Base-by-base conservation (phyloP, 2,113 vertebrate genomes). In the Tragelaphus strepsiceros region DNA sequence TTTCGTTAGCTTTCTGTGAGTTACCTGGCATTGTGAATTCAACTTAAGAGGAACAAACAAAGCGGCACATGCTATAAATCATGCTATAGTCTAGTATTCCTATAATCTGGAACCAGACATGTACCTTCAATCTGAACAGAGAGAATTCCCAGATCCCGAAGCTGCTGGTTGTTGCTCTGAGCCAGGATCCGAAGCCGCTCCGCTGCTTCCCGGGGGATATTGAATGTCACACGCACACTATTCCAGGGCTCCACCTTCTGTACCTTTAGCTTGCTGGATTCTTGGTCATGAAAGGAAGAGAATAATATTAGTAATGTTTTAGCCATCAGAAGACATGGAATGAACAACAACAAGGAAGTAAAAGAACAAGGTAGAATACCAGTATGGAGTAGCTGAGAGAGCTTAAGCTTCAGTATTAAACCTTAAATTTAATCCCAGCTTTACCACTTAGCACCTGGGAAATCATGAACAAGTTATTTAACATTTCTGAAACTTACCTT, bases 221-320 rank as follows among this genome's bases (percentile, higher is more conserved):
- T 99, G 98, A 99, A 99, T 35, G 99, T 99, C 88, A 99, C 99
- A 2, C 99, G 99, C 39, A 99, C 99, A 0, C 99, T 99, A 99
- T 99, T 99, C 99, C 99, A 99, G 0, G 99, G 99, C 97, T 99
- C 99, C 46, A 99, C 99, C 43, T 99, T 99, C 98, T 99, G 99
- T 74, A 99, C 98, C 67, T 98, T 99, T 89, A 99, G 98, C 94
- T 98, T 99, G 90, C 98, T 99, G 77, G 99, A 99, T 96, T 99
- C 99, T 99, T 98, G 58, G 51, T 90, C 71, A 4, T 90, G 67
- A 97, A 90, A 94, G 26, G 97, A 96, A 91, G 3, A 82, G 62
- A 93, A 94, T 43, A 96, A 78, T 96, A 93, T 97, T 86, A 96
- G 62, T 82, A 97, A 92, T 87, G 51, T 84, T 96, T 78, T 81